phyloP scores from a whole-genome alignment of 2,888 invertebrate species.

The Chrysolina haemoptera region DNA sequence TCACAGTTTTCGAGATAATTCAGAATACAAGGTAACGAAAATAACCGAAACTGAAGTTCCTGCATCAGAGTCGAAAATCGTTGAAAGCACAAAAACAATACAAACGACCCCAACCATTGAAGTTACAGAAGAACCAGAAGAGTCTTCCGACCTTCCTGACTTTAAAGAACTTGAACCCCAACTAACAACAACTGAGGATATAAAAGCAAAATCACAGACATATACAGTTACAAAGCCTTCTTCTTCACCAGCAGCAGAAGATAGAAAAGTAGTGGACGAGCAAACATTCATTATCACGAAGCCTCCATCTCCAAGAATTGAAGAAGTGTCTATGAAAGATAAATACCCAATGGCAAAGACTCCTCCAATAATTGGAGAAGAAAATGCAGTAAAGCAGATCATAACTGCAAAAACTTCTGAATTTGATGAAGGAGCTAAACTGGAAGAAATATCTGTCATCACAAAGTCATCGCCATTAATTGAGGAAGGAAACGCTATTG shows the following conservation, averaged over 20 bases:
- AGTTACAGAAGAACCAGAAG: neutral
- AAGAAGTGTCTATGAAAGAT: neutral
- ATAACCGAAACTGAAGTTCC: conserved; percentile 9
- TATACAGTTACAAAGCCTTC: conserved; percentile 7
- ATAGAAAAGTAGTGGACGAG: neutral
- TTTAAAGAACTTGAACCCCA: neutral
- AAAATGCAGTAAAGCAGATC: neutral
- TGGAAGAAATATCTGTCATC: neutral
- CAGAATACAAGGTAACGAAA: neutral
- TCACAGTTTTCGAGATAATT: neutral
- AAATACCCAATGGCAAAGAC: neutral
- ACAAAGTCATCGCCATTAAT: neutral
- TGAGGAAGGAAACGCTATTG: neutral
- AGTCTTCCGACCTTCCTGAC: conserved; percentile 1
- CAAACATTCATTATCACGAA: neutral
- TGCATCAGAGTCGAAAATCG: neutral
- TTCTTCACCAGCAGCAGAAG: neutral
- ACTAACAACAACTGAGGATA: conserved; percentile 48
- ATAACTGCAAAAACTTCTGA: neutral
- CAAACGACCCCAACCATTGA: conserved; percentile 24
- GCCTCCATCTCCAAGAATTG: neutral
- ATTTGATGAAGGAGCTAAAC: neutral
- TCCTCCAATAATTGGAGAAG: neutral
- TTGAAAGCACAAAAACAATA: neutral
- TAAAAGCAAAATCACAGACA: conserved; percentile 40